Evolutionary conservation across 2,797 vertebrate species (phyloP), one percentile per base, ranked within the genome.

Genomic region (Pampus argenteus): DNA sequence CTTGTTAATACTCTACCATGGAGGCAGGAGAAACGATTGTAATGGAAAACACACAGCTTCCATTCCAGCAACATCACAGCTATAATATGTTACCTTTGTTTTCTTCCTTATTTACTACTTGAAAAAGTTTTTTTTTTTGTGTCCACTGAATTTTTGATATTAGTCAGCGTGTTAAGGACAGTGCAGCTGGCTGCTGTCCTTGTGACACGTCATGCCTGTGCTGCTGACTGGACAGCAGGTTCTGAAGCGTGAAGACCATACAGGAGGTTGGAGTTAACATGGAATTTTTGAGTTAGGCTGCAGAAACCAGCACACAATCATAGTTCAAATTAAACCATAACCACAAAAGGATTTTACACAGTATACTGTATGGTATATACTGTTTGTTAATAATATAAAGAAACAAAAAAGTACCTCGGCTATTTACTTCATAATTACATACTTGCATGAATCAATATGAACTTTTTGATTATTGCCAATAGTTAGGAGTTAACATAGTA

Each of bases 191-290:
- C 42, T 45, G 45, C 57, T 51, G 63, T 45, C 57, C 45, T 61
- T 25, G 45, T 56, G 34, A 25, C 49, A 62, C 50, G 56, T n/a
- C 9, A 23, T 14, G 68, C 36, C 28, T 29, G 58, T 23, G 58
- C 26, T 57, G 51, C 45, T 62, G 65, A 51, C 59, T 49, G 58
- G 28, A 63, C 45, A 51, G 60, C 61, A 59, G 54, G 9, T 66
- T 65, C 25, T 18, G 2, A 65, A 66, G 67, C 42, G 29, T 76
- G 67, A 76, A 66, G 38, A 18, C 59, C 36, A 13, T 6, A 54
- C n/a, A 13, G 20, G 49, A 59, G 75, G 64, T 75, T 47, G 57
- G 28, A 44, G 26, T 18, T 47, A 22, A 45, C 47, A 34, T 26
- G 59, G 59, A 0, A n/a, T 8, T n/a, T 42, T 15, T 20, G 3